Evolutionary conservation across 1,140 invertebrate species (phyloP), one percentile per base, ranked within the genome.

Genomic region (Leptopilina boulardi): DNA sequence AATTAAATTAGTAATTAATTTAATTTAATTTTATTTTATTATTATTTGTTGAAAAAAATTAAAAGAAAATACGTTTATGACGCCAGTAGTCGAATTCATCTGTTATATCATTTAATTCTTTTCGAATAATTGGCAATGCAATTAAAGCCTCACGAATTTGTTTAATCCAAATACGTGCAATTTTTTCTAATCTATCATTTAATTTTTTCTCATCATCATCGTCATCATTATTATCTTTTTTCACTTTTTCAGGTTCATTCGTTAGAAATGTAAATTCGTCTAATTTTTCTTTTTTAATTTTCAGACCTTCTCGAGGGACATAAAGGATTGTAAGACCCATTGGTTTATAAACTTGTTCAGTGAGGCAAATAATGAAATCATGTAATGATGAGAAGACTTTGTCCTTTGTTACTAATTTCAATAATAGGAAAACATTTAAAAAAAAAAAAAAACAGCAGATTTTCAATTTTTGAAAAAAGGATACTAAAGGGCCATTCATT

Each of bases 81-180:
- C 94, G 92, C 97, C 97, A 98, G 90, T 96, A 96, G 77, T 96
- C 92, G 80, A 95, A 95, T 91, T 97, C 96, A 83, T 97, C 96
- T 1, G 93, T 92, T 0, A 96, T 94, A 42, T 94, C 78, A 21
- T 95, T 70, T 93, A 88, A 38, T 94, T 91, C 83, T 95, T 94
- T 74, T n/a, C 76, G 51, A 6, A 70, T 78, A 3, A 47, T 51
- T 18, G 77, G 78, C 71, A 90, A 89, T 81, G 95, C 94, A 82
- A 93, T 92, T 0, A 97, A 87, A 47, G 94, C 93, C 8, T 95
- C 94, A 82, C 95, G 94, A 34, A 98, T 95, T 85, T 97, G 95
- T 70, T 94, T 93, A 0, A 94, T 95, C 97, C 97, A 98, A 83
- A 95, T 95, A 23, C 95, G 93, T 34, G 96, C 94, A 19, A 96